Evolutionary conservation across 1,140 invertebrate genomes (phyloP), one percentile per base, ranked within the genome.

Genomic region (Nasonia longicornis): DNA sequence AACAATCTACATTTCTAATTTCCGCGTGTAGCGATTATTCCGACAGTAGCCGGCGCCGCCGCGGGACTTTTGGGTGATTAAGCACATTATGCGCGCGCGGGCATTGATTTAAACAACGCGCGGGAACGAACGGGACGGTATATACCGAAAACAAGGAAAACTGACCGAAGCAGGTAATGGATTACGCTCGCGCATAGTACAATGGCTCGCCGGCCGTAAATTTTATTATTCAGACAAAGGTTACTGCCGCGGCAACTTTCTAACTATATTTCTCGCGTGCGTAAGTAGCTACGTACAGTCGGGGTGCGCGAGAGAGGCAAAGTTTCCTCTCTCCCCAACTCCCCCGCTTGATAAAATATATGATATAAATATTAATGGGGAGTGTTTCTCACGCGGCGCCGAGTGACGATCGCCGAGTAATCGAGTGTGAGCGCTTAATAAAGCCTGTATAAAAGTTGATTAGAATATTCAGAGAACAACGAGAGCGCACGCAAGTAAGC

Each of bases 181-280:
- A 75, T 75, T 75, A 63, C 48, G 12, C 29, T 1, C 31, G 31
- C 31, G 31, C 4, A 35, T 26, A 31, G 45, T 75, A 75, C 73
- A 75, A 75, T 75, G 48, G 22, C 29, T n/a, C 10, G 26, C n/a
- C 31, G 35, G 48, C 58, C 73, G 48, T 75, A 75, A 63, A 75
- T 75, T 75, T 75, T 75, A 38, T 63, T 63, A 75, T 63, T 31
- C 73, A 63, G 73, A 58, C 73, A 75, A 58, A 58, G 73, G 74
- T 22, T 74, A 74, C 16, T n/a, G 7, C 16, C 52, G 20, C 52
- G 4, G 70, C 45, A 74, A 74, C 72, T 74, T 74, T 74, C 45
- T 58, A 31, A 74, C 45, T 74, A 74, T 58, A 74, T 74, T 29
- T 74, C 29, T 74, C 26, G 14, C 8, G 31, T 20, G 69, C 14